Evolutionary conservation across 2,113 vertebrate species (phyloP).

Genomic region (Dipodomys stephensi): DNA sequence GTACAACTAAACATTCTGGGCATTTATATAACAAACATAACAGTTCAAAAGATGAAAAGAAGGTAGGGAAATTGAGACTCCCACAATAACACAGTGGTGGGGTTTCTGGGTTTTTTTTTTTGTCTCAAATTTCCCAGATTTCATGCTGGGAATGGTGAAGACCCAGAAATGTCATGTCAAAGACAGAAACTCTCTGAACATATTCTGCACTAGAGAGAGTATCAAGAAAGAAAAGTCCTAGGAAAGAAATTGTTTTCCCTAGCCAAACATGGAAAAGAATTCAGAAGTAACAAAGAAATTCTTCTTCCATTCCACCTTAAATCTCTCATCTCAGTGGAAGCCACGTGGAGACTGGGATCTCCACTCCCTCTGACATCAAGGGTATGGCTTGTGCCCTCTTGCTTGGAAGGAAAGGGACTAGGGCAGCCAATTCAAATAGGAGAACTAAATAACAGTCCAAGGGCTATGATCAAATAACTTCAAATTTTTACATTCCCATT

Average conservation of each 20-base stretch:
- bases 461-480: not conserved
- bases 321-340: not conserved
- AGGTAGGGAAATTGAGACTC: not conserved
- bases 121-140: not conserved
- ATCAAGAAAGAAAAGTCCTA: not conserved
- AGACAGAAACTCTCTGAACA: not conserved
- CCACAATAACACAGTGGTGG: not conserved
- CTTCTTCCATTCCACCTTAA: accelerated
- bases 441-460: not conserved
- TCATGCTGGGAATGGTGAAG: not conserved
- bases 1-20: not conserved
- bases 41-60: not conserved
- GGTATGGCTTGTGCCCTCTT: not conserved
- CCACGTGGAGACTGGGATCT: not conserved
- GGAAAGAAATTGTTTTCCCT: not conserved
- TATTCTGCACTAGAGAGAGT: not conserved
- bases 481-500: too few relatives aligned
- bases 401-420: not conserved
- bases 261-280: not conserved
- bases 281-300: not conserved
- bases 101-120: not conserved
- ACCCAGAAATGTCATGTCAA: not conserved
- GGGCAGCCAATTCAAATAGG: not conserved
- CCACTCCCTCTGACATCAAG: not conserved
- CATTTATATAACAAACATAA: not conserved